Evolutionary conservation across 2,113 vertebrate genomes (phyloP).

Genomic region (Sorex araneus): DNA sequence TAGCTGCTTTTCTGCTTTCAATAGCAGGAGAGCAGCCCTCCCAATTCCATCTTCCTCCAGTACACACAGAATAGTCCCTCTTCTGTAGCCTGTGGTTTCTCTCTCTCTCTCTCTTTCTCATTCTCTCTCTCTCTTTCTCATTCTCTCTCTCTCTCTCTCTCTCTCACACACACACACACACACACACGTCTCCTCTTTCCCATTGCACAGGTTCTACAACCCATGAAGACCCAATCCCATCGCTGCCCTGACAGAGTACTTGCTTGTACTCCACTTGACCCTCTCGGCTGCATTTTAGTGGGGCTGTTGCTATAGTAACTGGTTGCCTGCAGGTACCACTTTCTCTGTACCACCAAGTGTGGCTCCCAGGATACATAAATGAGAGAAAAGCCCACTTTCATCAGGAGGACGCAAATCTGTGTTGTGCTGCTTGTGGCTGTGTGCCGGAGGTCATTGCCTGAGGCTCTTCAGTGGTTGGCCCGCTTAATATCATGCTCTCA

Average conservation of each 20-base stretch:
- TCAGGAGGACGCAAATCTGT: not conserved
- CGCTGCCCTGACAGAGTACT: not conserved
- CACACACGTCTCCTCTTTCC: not conserved
- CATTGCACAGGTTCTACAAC: not conserved
- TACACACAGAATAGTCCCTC: too few species aligned
- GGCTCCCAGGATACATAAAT: too few species aligned
- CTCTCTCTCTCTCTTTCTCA: not conserved
- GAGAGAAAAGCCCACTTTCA: not conserved
- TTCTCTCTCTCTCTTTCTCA: not conserved
- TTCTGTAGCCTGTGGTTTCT: too few species aligned
- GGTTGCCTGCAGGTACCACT: not conserved
- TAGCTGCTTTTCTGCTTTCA: too few species aligned
- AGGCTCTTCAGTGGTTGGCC: not conserved
- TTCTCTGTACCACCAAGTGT: too few species aligned
- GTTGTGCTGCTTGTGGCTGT: not conserved
- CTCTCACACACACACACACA: too few species aligned
- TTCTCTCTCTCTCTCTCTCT: not conserved
- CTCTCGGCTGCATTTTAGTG: not conserved
- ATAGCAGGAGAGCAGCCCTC: too few species aligned
- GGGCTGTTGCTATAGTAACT: slow-evolving; percentile 22
- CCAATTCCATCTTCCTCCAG: too few species aligned
- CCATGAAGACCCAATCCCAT: not conserved
- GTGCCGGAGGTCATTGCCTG: not conserved
- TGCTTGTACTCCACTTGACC: not conserved
- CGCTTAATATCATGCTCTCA: not conserved